Evolutionary conservation across 2,113 vertebrate genomes (phyloP), one percentile per base, ranked within the genome.

Genomic region (Entelurus aequoreus): DNA sequence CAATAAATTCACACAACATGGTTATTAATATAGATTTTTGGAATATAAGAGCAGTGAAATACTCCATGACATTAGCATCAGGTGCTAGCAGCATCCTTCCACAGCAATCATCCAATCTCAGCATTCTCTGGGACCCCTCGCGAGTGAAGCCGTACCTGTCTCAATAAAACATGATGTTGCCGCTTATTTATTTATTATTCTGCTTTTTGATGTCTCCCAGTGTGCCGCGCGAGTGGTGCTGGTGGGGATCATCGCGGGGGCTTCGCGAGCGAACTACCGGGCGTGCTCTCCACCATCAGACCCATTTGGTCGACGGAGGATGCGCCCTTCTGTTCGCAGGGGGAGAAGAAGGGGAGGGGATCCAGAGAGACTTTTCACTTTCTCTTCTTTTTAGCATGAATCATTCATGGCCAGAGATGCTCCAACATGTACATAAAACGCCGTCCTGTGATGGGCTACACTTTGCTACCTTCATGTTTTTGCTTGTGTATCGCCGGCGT

Each of bases 101-200:
- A 4, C 42, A 11, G 11, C 59, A 6, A 1, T n/a, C 46, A 52
- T 80, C 54, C 49, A 78, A 77, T 84, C 82, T 79, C 80, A 80
- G 77, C 71, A 66, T 76, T 74, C 68, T 73, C 66, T 54, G 35
- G 55, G 63, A 76, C 68, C 71, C 50, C 49, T 65, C 64, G 54
- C 66, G 62, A 63, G 80, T 63, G 74, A 69, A 72, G 71, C 59
- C 74, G 78, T 62, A 66, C 61, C 70, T 62, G 37, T 58, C 69
- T 90, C 76, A 89, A 90, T 89, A 88, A 90, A 89, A 86, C 76
- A 90, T 87, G 70, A 38, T 66, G 84, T 78, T 82, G 75, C 67
- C 61, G 81, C 75, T 88, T 87, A 84, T 86, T 89, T 89, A 90
- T 90, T 89, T 89, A 89, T 83, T 55, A 80, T 74, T 77, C 58